Evolutionary conservation across 2,888 invertebrate species (phyloP).

Genomic region (Leptura quadrifasciata): DNA sequence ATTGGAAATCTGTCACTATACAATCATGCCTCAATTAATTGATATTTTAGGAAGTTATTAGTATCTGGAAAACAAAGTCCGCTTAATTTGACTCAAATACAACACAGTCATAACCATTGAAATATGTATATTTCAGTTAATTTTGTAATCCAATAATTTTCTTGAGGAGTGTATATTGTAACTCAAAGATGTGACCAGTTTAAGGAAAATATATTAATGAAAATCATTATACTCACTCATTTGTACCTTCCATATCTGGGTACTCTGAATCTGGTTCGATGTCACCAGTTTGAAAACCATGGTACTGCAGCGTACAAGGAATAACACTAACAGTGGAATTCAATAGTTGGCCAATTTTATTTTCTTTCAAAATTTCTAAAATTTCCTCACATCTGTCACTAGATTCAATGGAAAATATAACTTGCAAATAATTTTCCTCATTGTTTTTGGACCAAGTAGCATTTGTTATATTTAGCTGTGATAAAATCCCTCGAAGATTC

Average conservation of each 20-base stretch:
- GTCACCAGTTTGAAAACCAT: conserved; percentile 51
- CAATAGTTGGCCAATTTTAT: conserved; percentile 78
- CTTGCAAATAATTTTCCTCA: conserved; percentile 76
- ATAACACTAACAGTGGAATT: conserved; percentile 79
- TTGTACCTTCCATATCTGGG: conserved; percentile 10
- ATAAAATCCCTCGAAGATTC: conserved; percentile 76
- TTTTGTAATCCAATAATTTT: no score
- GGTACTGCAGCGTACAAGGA: conserved; percentile 79
- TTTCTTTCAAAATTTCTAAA: conserved; percentile 77
- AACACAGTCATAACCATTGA: no score
- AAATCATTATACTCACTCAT: conserved; percentile 32
- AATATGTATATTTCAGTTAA: no score
- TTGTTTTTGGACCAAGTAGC: conserved; percentile 77
- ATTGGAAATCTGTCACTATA: no score
- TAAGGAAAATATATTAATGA: no score
- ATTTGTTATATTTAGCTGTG: conserved; percentile 76
- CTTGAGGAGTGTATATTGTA: no score
- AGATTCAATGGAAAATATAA: conserved; percentile 78
- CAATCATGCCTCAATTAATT: no score
- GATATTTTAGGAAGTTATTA: no score
- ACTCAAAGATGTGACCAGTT: no score
- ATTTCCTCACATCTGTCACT: conserved; percentile 78
- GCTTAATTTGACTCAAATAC: no score
- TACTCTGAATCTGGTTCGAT: conserved; percentile 31
- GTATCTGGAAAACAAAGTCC: no score